phyloP scores from a whole-genome alignment of 53 echinoderm and acorn worm genomes.

The Stichopus horrens region DNA sequence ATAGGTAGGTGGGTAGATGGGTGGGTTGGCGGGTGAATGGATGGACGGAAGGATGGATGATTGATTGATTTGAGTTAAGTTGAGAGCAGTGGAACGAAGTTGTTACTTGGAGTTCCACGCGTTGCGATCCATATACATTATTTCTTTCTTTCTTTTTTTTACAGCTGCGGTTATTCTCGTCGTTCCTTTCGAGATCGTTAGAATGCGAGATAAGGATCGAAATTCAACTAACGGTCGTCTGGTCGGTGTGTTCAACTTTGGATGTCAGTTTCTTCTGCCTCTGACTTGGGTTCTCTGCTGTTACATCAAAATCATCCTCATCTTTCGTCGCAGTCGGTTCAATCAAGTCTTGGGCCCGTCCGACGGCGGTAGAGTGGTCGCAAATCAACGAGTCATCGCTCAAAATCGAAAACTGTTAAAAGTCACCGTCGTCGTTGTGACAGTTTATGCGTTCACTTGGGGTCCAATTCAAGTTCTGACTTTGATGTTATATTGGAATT shows the following conservation, averaged over 20 bases:
- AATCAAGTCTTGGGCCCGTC: neutral
- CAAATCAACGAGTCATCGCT: neutral
- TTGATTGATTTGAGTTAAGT: too few species aligned
- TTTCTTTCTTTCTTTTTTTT: neutral
- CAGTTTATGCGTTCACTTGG: slow-evolving; percentile 30
- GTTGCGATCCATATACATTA: neutral
- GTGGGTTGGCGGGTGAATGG: too few species aligned
- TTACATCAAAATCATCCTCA: slow-evolving; percentile 1
- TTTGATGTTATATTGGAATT: neutral
- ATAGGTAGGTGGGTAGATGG: too few species aligned
- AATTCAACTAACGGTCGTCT: neutral
- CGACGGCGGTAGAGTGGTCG: neutral
- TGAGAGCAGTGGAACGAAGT: too few species aligned
- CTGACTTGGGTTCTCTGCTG: slow-evolving; percentile 1
- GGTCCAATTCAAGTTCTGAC: slow-evolving; percentile 22
- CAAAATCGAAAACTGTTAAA: slow-evolving; percentile 12
- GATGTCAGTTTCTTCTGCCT: slow-evolving; percentile 11
- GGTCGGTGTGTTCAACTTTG: neutral
- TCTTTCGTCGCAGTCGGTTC: slow-evolving; percentile 16
- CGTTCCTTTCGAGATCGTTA: neutral
- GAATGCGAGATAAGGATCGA: too few species aligned
- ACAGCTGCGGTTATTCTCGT: neutral
- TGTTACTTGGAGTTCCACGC: too few species aligned
- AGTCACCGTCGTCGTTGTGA: neutral
- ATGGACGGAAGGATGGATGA: too few species aligned